A percentile compares a stretch with the other conserved stretches of the same genome.
phyloP scores from a whole-genome alignment of 1,140 invertebrate genomes.

The Bradysia coprophila region DNA sequence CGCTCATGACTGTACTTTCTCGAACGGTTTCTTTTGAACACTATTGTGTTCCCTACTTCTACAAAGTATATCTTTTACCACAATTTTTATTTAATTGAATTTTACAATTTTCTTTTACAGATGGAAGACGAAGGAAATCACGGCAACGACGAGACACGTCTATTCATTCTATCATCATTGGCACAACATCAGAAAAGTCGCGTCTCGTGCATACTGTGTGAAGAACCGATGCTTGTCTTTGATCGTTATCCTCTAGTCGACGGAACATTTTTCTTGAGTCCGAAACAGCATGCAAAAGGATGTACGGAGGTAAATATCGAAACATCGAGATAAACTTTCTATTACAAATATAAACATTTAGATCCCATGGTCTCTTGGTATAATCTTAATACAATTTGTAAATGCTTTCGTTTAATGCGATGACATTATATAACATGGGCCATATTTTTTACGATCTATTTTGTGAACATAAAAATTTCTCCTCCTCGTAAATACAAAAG shows the following conservation, averaged over 20 bases:
- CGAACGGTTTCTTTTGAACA: too few relatives aligned
- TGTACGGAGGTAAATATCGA: slow-evolving; percentile 57
- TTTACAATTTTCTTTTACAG: slow-evolving; percentile 23
- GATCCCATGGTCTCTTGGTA: too few relatives aligned
- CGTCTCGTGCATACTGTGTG: slow-evolving; percentile 77
- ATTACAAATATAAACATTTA: not conserved
- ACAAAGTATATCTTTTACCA: too few relatives aligned
- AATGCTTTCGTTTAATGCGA: not conserved
- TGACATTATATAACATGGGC: too few relatives aligned
- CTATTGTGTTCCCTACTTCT: too few relatives aligned
- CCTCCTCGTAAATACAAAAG: too few relatives aligned
- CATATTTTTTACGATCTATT: too few relatives aligned
- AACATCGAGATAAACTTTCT: not conserved
- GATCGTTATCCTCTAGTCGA: slow-evolving; percentile 93
- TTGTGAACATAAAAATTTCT: too few relatives aligned
- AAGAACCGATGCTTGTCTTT: slow-evolving; percentile 75
- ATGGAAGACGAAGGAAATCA: slow-evolving; percentile 96
- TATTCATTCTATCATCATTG: slow-evolving; percentile 79
- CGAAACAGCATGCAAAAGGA: slow-evolving; percentile 64
- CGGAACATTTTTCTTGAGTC: slow-evolving; percentile 93
- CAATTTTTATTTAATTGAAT: not conserved
- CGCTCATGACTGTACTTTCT: too few relatives aligned
- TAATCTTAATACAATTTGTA: not conserved
- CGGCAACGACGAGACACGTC: slow-evolving; percentile 90
- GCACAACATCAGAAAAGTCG: slow-evolving; percentile 66